phyloP scores from a whole-genome alignment of 2,113 vertebrate species.

The Psittacus erithacus region DNA sequence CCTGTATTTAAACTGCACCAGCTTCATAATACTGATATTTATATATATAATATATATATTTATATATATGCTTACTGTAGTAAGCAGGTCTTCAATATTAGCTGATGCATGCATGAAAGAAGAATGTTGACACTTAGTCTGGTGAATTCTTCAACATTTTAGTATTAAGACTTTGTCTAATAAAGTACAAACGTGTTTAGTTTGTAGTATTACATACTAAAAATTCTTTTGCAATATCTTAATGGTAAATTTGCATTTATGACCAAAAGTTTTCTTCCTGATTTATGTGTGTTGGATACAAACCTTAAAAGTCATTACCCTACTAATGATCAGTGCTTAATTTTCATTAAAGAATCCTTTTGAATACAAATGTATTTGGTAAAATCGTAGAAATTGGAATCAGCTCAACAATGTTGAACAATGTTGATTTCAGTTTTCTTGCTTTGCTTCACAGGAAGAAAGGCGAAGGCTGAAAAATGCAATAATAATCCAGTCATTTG shows the following conservation, averaged over 20 bases:
- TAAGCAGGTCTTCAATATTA: neutral
- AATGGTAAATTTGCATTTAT: neutral
- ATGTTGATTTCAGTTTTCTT: neutral
- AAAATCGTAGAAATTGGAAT: neutral
- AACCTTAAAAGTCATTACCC: neutral
- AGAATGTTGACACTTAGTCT: neutral
- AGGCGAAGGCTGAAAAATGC: conserved; percentile 94
- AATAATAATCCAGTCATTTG: conserved; percentile 95
- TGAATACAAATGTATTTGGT: neutral
- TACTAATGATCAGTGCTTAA: neutral
- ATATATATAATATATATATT: neutral
- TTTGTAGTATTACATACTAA: neutral
- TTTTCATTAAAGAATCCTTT: neutral
- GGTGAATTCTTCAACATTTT: neutral
- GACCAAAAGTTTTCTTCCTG: neutral
- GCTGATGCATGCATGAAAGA: neutral
- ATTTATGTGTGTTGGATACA: neutral
- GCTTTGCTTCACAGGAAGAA: conserved; percentile 84
- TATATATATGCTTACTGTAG: neutral
- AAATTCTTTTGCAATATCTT: neutral
- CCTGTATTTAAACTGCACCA: neutral
- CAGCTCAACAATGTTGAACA: neutral
- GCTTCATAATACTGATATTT: neutral
- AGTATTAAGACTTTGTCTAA: neutral
- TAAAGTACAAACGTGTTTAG: neutral